phyloP scores from a whole-genome alignment of 2,888 invertebrate genomes.

The Branchinecta sandiegonensis region DNA sequence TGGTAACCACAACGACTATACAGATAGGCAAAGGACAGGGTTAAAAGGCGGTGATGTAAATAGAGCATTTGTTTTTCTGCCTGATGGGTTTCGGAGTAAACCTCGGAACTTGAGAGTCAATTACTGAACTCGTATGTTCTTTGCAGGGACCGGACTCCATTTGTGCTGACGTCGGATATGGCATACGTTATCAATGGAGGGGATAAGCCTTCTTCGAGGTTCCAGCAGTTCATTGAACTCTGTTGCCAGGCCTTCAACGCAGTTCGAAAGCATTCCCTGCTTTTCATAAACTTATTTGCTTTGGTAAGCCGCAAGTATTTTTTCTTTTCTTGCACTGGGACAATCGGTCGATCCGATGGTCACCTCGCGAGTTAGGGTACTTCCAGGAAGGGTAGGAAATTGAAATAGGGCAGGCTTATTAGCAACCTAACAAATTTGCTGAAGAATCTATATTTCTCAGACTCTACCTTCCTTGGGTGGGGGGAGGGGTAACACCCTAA shows the following conservation, averaged over 20 bases:
- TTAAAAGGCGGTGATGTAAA: no score
- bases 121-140: slow-evolving; percentile 3
- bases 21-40: no score
- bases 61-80: no score
- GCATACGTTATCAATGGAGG: slow-evolving; percentile 98
- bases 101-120: no score
- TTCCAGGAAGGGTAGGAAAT: background rate
- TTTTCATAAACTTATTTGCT: slow-evolving; percentile 76
- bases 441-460: no score
- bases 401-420: background rate
- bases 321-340: background rate
- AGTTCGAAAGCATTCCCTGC: slow-evolving; percentile 74
- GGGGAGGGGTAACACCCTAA: no score
- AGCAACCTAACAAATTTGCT: no score
- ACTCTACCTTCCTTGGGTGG: no score
- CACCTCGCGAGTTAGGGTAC: no score
- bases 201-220: slow-evolving; percentile 76
- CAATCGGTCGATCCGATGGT: no score
- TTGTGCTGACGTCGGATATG: slow-evolving; percentile 97
- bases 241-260: slow-evolving; percentile 90
- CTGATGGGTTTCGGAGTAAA: no score
- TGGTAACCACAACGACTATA: no score
- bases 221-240: slow-evolving; percentile 94
- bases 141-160: slow-evolving; percentile 82
- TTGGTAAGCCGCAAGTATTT: slow-evolving; percentile 46